phyloP scores from a whole-genome alignment of 2,113 vertebrate species.

The Notothenia coriiceps region DNA sequence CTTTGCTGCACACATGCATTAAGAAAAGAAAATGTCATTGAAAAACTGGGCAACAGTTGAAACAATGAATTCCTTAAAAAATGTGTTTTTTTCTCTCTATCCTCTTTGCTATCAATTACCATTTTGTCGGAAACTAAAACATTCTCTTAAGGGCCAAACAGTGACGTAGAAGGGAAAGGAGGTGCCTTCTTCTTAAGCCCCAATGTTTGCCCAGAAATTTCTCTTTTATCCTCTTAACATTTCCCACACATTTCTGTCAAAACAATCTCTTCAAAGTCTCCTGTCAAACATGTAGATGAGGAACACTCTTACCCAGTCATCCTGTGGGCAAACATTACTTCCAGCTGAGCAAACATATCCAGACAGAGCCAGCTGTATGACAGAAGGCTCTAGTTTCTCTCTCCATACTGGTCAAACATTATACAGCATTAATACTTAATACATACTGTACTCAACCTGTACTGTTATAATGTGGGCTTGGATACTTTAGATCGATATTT shows the following conservation, averaged over 20 bases:
- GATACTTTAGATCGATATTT: too few species aligned
- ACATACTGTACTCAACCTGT: neutral
- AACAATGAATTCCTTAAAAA: too few species aligned
- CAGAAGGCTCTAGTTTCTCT: conserved; percentile 64
- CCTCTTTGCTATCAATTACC: conserved; percentile 11
- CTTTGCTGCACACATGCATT: neutral
- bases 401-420: conserved; percentile 58
- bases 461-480: conserved; percentile 1
- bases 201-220: conserved; percentile 70
- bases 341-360: conserved; percentile 82
- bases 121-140: conserved; percentile 37
- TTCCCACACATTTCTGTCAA: conserved; percentile 77
- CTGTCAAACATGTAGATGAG: conserved; percentile 78
- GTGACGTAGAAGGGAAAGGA: conserved; percentile 38
- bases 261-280: conserved; percentile 77
- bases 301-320: conserved; percentile 75
- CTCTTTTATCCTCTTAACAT: conserved; percentile 76
- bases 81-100: neutral
- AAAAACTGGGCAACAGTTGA: neutral
- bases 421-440: conserved; percentile 38
- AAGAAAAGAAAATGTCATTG: neutral
- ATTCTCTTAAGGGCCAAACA: conserved; percentile 1
- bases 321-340: conserved; percentile 77
- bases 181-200: conserved; percentile 35
- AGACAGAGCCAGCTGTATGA: conserved; percentile 72